These are phyloP conservation scores for Vicugna pacos DNA, from an alignment of 2,113 vertebrate species.

Conservation along the genomic window DNA sequence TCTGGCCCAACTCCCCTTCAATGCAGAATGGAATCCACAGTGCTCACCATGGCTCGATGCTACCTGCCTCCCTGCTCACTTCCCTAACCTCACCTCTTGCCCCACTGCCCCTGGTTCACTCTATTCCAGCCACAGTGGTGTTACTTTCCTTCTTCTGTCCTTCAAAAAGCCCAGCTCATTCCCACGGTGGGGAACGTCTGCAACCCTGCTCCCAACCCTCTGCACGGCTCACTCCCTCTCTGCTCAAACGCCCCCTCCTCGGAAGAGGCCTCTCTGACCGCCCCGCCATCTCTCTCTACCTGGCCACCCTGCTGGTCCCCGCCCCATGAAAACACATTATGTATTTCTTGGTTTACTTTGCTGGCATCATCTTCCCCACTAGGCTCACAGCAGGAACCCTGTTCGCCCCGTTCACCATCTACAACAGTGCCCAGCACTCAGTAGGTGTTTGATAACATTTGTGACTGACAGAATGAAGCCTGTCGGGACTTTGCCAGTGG, in stretches of 20 bases:
- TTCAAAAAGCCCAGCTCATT: neutral
- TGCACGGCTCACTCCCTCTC: neutral
- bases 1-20: too few species aligned
- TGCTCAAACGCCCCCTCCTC: neutral
- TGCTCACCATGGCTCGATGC: neutral
- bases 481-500: accelerated
- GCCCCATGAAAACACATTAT: too few species aligned
- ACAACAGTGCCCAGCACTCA: neutral
- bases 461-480: neutral
- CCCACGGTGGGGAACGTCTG: neutral
- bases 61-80: neutral
- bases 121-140: neutral
- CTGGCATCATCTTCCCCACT: neutral
- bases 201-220: neutral
- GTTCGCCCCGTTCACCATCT: neutral
- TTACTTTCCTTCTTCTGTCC: neutral
- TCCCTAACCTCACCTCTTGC: neutral
- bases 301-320: neutral
- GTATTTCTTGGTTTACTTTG: too few species aligned
- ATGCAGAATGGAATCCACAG: neutral
- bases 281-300: too few species aligned
- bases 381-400: neutral
- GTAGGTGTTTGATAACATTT: neutral
- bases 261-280: neutral
- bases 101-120: neutral